Evolutionary conservation across 1,140 invertebrate species (phyloP).

Genomic region (Anastatus disparis): DNA sequence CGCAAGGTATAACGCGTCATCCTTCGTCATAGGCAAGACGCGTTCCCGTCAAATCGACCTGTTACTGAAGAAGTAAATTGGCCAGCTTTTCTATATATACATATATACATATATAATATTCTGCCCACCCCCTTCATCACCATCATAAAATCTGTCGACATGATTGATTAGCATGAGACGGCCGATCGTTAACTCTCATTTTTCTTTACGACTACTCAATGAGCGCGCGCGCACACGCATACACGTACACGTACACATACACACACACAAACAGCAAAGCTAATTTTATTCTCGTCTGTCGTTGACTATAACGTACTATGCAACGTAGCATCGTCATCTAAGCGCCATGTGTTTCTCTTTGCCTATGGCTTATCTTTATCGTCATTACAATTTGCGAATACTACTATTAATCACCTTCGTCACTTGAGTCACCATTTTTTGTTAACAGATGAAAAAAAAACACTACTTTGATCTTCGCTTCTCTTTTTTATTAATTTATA

Average conservation of each 20-base stretch:
- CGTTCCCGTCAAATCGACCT: constrained; percentile 49
- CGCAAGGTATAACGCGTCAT: constrained; percentile 43
- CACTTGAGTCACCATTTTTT: neutral
- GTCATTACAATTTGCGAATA: constrained; percentile 7
- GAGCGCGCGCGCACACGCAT: too few species aligned
- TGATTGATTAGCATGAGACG: constrained; percentile 57
- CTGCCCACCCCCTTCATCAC: constrained; percentile 8
- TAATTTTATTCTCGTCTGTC: neutral
- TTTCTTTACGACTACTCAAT: neutral
- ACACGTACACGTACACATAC: too few species aligned
- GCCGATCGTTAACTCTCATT: constrained; percentile 45
- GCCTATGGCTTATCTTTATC: constrained; percentile 1
- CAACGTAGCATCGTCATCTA: neutral
- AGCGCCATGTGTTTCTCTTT: neutral
- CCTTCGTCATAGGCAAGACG: constrained; percentile 45
- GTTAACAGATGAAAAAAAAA: neutral
- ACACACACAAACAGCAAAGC: too few species aligned
- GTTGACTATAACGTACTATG: neutral
- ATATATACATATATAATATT: too few species aligned
- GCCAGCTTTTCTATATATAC: too few species aligned
- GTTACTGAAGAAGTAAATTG: constrained; percentile 56
- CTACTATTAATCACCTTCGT: constrained; percentile 12
- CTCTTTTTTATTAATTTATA: neutral
- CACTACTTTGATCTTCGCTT: too few species aligned
- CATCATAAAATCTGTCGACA: constrained; percentile 53